phyloP scores from a whole-genome alignment of 2,797 vertebrate species.

The Sebastes melanostomus region DNA sequence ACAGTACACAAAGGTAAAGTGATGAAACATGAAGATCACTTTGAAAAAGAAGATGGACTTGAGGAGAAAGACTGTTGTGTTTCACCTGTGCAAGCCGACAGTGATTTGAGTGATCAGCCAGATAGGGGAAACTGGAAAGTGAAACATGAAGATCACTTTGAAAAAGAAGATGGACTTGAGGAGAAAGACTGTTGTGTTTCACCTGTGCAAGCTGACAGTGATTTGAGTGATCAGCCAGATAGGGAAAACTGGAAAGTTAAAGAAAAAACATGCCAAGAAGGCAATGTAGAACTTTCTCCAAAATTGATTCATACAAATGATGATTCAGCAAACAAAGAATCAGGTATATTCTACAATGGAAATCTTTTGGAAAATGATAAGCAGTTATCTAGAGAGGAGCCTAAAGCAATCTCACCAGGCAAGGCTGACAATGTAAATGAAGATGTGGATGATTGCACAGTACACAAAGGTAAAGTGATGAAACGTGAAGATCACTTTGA shows the following conservation, averaged over 20 bases:
- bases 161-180: constrained; percentile 10
- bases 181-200: not conserved
- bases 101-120: no score
- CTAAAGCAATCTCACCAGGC: not conserved
- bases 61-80: no score
- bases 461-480: not conserved
- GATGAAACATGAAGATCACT: not conserved
- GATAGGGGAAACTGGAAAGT: no score
- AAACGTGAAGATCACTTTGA: not conserved
- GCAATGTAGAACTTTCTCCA: no score
- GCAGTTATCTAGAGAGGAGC: constrained; percentile 2
- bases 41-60: no score
- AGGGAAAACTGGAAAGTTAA: not conserved
- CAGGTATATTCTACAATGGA: not conserved
- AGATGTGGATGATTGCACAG: constrained; percentile 1
- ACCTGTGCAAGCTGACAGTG: not conserved
- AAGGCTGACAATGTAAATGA: constrained; percentile 8
- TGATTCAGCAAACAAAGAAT: constrained; percentile 10
- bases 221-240: constrained; percentile 5
- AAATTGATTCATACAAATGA: not conserved
- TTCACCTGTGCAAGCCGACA: no score
- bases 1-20: not conserved
- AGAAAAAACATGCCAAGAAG: no score
- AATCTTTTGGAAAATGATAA: constrained; percentile 33
- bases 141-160: not conserved